Percentiles rank a stretch among this genome's conserved stretches.
Evolutionary conservation across 2,113 vertebrate species (phyloP).

Genomic region (Stegostoma tigrinum): DNA sequence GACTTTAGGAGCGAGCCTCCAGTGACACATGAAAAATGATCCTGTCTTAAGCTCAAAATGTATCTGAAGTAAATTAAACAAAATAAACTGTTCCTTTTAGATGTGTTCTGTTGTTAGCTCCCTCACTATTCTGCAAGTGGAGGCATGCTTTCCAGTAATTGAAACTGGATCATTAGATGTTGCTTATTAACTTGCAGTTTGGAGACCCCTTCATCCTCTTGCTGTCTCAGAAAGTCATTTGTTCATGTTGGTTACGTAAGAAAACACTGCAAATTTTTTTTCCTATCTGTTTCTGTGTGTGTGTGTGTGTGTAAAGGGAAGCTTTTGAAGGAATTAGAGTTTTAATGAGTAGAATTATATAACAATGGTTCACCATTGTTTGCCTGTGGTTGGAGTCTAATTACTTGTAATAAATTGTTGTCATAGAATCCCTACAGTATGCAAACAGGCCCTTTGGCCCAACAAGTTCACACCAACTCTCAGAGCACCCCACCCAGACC

Average conservation of each 20-base stretch:
- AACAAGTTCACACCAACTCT: too few relatives aligned
- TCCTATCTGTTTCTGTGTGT: slow-evolving; percentile 3
- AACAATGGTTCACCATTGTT: too few relatives aligned
- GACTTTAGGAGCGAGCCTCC: background rate
- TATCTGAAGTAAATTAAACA: background rate
- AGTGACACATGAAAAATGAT: background rate
- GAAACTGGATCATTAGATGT: slow-evolving; percentile 40
- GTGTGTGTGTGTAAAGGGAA: background rate
- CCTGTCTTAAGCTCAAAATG: background rate
- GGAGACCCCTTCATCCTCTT: slow-evolving; percentile 43
- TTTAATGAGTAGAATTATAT: too few relatives aligned
- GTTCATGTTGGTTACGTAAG: slow-evolving; percentile 49
- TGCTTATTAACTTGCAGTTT: slow-evolving; percentile 45
- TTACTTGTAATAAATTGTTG: too few relatives aligned
- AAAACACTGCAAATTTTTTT: slow-evolving; percentile 37
- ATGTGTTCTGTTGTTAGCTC: background rate
- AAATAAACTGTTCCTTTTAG: background rate
- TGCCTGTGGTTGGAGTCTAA: too few relatives aligned
- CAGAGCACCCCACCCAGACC: too few relatives aligned
- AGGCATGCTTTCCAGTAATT: slow-evolving; percentile 39
- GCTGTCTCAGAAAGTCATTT: slow-evolving; percentile 40
- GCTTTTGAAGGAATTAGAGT: too few relatives aligned
- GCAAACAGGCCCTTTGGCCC: too few relatives aligned
- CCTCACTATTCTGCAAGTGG: slow-evolving; percentile 40
- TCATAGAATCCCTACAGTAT: too few relatives aligned